These are phyloP conservation scores for Suncus etruscus DNA, from an alignment of 2,113 vertebrate genomes.

Conservation along the genomic window DNA sequence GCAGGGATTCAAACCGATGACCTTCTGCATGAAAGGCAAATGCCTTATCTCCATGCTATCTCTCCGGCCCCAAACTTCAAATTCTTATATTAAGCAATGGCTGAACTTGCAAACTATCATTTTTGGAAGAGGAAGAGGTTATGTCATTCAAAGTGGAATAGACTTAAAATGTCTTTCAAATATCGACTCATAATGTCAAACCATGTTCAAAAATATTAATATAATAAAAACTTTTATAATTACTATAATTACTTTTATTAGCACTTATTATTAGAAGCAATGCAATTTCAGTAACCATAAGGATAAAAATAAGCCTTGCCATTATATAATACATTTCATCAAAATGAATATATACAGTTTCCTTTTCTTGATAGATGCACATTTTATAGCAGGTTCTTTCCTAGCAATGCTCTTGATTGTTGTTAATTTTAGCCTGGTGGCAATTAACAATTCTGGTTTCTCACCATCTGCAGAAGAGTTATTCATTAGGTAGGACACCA, in stretches of 20 bases:
- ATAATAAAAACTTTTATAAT: background rate
- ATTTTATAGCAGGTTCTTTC: background rate
- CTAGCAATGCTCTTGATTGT: constrained; percentile 41
- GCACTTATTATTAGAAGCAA: background rate
- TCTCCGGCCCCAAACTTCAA: background rate
- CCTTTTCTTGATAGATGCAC: constrained; percentile 44
- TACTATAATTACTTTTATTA: constrained; percentile 11
- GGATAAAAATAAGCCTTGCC: background rate
- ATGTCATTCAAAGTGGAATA: background rate
- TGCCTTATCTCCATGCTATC: no score
- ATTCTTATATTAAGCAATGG: constrained; percentile 17
- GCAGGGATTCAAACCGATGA: no score
- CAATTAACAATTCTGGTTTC: constrained; percentile 71
- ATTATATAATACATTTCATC: constrained; percentile 1
- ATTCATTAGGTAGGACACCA: constrained; percentile 64
- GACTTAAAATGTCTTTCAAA: no score
- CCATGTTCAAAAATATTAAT: background rate
- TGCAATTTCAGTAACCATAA: background rate
- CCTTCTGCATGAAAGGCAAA: no score
- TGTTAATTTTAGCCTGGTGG: constrained; percentile 71
- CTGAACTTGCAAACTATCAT: constrained; percentile 1
- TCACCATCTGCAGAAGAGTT: constrained; percentile 69
- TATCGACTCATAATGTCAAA: background rate
- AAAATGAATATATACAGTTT: constrained; percentile 38
- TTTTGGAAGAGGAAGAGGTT: background rate